Evolutionary conservation across 2,113 vertebrate species (phyloP), one percentile per base, ranked within the genome.

Genomic region (Nematolebias whitei): DNA sequence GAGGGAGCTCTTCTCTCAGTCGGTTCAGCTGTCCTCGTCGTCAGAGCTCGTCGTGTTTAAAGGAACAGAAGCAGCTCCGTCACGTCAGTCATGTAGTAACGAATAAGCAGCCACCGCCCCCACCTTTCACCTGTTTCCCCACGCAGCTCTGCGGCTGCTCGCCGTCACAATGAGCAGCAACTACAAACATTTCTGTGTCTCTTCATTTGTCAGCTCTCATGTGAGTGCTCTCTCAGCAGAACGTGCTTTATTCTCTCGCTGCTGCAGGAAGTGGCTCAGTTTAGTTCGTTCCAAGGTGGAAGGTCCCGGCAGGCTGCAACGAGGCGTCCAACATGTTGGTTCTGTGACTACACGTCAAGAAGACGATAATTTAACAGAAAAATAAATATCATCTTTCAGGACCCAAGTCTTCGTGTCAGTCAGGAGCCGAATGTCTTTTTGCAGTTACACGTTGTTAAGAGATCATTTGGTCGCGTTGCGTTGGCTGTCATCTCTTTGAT

Each of bases 131-230:
- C 29, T 40, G 39, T 24, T 29, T 44, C 10, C 39, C 35, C 26
- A 0, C 19, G n/a, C n/a, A 7, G 32, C n/a, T 1, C n/a, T 12
- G 5, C 0, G 24, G 40, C 12, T 18, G 5, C n/a, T 29, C n/a
- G 8, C 14, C 2, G 8, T 23, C 56, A 24, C 47, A 39, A 40
- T 45, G 15, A 15, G 19, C 39, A 44, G 11, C 24, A 1, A 6
- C 38, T 60, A 39, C 26, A 43, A 10, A 44, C 51, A 11, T 62
- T 20, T 4, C 9, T 11, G 9, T 2, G 48, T 47, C 43, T 61
- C 20, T 0, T 51, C n/a, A 8, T 40, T 44, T 51, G 12, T 35
- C 38, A 50, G 24, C 32, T 38, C 43, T 43, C 18, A 49, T 0
- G 32, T 19, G 32, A 57, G 20, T 11, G 12, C 22, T 20, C 12